Conservation (phyloP, 2,113 vertebrate species). For the Anhinga rufa region DNA sequence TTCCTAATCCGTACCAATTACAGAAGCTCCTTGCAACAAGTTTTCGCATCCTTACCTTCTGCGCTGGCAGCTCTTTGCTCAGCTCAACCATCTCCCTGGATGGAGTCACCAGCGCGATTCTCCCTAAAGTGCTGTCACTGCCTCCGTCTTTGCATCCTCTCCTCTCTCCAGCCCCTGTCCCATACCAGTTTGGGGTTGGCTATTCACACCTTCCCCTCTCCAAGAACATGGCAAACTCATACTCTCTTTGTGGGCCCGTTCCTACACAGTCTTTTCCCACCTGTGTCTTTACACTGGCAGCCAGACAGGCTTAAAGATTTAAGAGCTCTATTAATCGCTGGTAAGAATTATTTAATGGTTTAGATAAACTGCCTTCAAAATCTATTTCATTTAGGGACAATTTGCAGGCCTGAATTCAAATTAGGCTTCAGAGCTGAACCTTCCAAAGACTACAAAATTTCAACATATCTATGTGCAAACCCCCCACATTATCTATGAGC, state of each 20-base stretch:
- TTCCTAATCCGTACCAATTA: not conserved
- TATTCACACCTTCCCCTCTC: not conserved
- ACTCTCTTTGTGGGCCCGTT: not conserved
- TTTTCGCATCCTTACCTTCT: not conserved
- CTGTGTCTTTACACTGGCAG: not conserved
- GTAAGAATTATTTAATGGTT: not conserved
- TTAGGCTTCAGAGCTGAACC: not conserved
- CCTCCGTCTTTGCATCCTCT: not conserved
- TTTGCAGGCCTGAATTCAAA: not conserved
- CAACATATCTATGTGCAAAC: not conserved
- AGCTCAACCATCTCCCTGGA: not conserved
- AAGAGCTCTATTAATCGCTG: not conserved
- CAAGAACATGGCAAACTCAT: not conserved
- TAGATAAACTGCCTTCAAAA: not conserved
- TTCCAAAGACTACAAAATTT: not conserved
- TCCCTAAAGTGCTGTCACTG: fast-evolving
- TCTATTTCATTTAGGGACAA: not conserved
- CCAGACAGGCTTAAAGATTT: not conserved
- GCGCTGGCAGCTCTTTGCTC: not conserved
- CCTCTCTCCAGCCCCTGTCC: not conserved
- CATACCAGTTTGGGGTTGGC: not conserved
- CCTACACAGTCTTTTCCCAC: not conserved
- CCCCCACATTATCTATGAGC: not conserved
- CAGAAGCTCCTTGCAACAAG: not conserved
- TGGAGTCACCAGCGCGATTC: fast-evolving